Percentiles rank a stretch among this genome's conserved stretches.
Conservation (phyloP, 2,113 vertebrate genomes). For the Ageneiosus marmoratus region DNA sequence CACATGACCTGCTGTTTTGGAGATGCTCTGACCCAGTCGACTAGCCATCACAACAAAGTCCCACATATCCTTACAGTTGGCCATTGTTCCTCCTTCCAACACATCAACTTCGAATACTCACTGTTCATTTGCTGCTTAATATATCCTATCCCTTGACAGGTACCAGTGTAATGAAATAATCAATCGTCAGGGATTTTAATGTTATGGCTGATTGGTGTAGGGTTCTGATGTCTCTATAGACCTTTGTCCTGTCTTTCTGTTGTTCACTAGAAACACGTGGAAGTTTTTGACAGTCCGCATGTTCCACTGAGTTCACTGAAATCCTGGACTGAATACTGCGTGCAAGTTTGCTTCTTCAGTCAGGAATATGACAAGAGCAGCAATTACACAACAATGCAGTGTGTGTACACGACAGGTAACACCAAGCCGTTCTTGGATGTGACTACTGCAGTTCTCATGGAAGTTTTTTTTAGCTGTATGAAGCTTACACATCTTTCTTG, state of each 20-base stretch:
- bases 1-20: no score
- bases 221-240: neutral
- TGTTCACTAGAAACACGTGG: neutral
- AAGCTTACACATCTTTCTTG: neutral
- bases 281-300: neutral
- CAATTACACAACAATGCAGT: slow-evolving; percentile 31
- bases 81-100: no score
- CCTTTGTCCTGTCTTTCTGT: neutral
- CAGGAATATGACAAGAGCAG: neutral
- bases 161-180: no score
- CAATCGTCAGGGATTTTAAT: no score
- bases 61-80: no score
- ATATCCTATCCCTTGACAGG: no score
- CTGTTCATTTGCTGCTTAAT: no score
- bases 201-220: no score
- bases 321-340: slow-evolving; percentile 44
- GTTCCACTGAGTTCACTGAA: slow-evolving; percentile 24
- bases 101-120: neutral
- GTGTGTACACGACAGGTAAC: slow-evolving; percentile 37
- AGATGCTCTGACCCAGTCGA: no score
- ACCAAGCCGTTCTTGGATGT: neutral
- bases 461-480: no score
- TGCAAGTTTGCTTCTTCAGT: slow-evolving; percentile 38
- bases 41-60: no score
- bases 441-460: no score